phyloP scores from a whole-genome alignment of 2,797 vertebrate species.

The Pseudochirops cupreus region DNA sequence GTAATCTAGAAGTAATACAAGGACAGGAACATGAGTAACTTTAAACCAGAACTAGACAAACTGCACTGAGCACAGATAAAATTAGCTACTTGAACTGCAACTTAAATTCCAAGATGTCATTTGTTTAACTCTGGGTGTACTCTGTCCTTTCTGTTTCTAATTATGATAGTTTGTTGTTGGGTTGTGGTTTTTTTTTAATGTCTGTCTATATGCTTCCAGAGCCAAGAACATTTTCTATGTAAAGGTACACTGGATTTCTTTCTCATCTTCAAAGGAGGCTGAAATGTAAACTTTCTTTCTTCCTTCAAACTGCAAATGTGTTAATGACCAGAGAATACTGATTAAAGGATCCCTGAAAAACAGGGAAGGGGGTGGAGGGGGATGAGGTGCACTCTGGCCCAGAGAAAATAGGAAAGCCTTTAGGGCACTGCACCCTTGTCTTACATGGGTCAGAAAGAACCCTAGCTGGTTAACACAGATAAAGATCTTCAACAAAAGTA shows the following conservation, averaged over 20 bases:
- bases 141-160: conserved; percentile 68
- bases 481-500: conserved; percentile 23
- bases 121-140: background rate
- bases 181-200: conserved; percentile 45
- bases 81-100: background rate
- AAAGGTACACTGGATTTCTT: conserved; percentile 45
- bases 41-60: conserved; percentile 57
- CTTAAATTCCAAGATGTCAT: conserved; percentile 30
- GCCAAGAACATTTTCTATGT: background rate
- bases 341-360: conserved; percentile 31
- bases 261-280: conserved; percentile 63
- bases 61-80: conserved; percentile 53
- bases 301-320: conserved; percentile 49
- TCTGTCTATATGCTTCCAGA: conserved; percentile 55
- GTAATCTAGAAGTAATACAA: conserved; percentile 32
- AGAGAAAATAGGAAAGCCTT: background rate
- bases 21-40: conserved; percentile 61
- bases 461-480: background rate
- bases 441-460: background rate
- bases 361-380: no score
- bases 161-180: conserved; percentile 6
- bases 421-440: background rate
- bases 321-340: conserved; percentile 39
- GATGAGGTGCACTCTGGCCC: background rate
- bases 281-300: background rate